Conservation (phyloP, 2,888 invertebrate species). For the Laothoe populi region DNA sequence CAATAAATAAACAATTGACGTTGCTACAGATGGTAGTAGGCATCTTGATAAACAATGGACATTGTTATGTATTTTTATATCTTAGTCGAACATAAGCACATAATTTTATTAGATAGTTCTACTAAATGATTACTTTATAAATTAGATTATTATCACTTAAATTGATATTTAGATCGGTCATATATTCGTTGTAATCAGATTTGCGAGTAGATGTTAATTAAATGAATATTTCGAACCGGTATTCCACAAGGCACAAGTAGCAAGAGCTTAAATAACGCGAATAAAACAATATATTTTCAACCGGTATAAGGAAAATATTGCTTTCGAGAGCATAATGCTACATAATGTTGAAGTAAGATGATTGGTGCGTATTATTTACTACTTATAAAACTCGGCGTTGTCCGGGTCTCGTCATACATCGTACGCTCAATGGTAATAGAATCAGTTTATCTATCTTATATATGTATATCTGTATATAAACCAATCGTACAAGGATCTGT, state of each 20-base stretch:
- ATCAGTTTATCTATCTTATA: too few species aligned
- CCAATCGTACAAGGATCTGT: too few species aligned
- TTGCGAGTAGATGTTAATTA: neutral
- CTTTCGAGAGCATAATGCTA: neutral
- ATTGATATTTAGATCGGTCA: neutral
- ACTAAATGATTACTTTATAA: neutral
- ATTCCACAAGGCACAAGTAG: neutral
- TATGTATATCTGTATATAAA: too few species aligned
- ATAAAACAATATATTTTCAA: neutral
- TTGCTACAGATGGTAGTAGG: slow-evolving; percentile 49
- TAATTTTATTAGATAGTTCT: slow-evolving; percentile 6
- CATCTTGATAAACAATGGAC: slow-evolving; percentile 41
- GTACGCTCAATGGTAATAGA: too few species aligned
- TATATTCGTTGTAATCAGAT: neutral
- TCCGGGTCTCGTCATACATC: too few species aligned
- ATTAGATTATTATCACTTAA: neutral
- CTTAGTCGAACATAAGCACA: slow-evolving; percentile 23
- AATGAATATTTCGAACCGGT: slow-evolving; percentile 2
- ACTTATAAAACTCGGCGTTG: too few species aligned
- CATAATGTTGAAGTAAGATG: too few species aligned
- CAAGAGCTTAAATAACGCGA: too few species aligned
- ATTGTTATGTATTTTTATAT: slow-evolving; percentile 35
- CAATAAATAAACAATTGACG: slow-evolving; percentile 68
- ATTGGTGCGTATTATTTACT: too few species aligned
- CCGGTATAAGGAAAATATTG: neutral